phyloP scores from a whole-genome alignment of 2,888 invertebrate genomes.

The Sinentomon sp. region DNA sequence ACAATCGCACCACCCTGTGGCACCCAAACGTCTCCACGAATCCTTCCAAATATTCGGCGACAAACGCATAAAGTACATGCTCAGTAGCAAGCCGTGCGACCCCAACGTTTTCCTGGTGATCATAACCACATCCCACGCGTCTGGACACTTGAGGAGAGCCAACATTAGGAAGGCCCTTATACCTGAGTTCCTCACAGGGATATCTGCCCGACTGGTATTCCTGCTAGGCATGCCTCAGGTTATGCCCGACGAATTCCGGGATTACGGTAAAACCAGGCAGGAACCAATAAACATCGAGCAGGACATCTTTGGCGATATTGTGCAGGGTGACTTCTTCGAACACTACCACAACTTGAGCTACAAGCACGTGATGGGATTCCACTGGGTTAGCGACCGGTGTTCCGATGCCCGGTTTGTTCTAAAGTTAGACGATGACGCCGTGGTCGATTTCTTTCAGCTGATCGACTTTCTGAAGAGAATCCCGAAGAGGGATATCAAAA shows the following conservation, averaged over 20 bases:
- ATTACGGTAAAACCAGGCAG: constrained; percentile 25
- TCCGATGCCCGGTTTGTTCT: constrained; percentile 31
- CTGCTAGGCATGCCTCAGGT: constrained; percentile 29
- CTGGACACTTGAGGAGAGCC: constrained; percentile 36
- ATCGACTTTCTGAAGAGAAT: constrained; percentile 22
- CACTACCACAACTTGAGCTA: constrained; percentile 51
- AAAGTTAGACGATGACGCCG: constrained; percentile 58
- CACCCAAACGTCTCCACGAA: too few species aligned
- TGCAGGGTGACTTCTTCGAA: constrained; percentile 48
- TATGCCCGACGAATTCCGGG: constrained; percentile 5
- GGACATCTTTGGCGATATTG: constrained; percentile 32
- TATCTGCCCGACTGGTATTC: constrained; percentile 36
- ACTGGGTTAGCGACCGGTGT: constrained; percentile 39
- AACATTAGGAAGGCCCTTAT: constrained; percentile 39
- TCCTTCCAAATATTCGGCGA: too few species aligned
- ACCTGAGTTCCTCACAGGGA: constrained; percentile 25
- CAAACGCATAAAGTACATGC: too few species aligned
- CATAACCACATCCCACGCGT: constrained; percentile 43
- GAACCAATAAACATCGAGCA: constrained; percentile 32
- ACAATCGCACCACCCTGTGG: too few species aligned
- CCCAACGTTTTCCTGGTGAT: constrained; percentile 12
- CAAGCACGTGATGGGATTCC: constrained; percentile 53
- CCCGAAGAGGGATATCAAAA: not conserved
- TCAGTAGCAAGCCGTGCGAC: not conserved
- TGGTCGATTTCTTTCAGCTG: constrained; percentile 35